A percentile compares a stretch with the other conserved stretches of the same genome.
Evolutionary conservation across 2,888 invertebrate genomes (phyloP).

Genomic region (Sipha maydis): DNA sequence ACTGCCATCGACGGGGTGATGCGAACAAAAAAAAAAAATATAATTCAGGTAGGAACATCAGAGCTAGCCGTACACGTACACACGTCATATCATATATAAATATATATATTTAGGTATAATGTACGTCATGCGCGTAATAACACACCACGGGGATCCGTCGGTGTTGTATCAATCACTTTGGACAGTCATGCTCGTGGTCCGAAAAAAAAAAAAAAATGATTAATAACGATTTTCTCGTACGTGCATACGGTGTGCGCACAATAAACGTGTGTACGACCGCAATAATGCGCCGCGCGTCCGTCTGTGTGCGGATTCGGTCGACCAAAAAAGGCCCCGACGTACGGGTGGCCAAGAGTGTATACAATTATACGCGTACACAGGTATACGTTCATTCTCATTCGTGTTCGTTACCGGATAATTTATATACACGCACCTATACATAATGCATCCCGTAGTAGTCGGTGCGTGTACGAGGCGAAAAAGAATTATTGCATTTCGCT

Average conservation of each 20-base stretch:
- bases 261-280: not conserved
- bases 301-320: not conserved
- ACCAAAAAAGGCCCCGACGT: conserved; percentile 25
- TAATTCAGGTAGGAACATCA: not conserved
- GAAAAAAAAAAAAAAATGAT: conserved; percentile 38
- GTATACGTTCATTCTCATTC: not conserved
- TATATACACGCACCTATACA: not conserved
- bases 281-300: not conserved
- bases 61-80: not conserved
- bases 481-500: conserved; percentile 1
- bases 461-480: not conserved
- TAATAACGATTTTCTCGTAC: conserved; percentile 32
- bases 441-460: not conserved
- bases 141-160: not conserved
- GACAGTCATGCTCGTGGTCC: conserved; percentile 39
- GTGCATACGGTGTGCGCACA: not conserved
- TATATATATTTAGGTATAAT: not conserved
- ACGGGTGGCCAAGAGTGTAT: conserved; percentile 8
- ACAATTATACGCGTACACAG: no score
- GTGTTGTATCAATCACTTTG: conserved; percentile 56
- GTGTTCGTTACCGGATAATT: conserved; percentile 1
- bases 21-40: no score
- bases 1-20: no score
- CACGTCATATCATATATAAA: no score
- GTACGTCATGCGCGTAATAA: conserved; percentile 10